A percentile compares a stretch with the other conserved stretches of the same genome.
phyloP scores from a whole-genome alignment of 2,888 invertebrate species.

The Sclerodermus sp. region DNA sequence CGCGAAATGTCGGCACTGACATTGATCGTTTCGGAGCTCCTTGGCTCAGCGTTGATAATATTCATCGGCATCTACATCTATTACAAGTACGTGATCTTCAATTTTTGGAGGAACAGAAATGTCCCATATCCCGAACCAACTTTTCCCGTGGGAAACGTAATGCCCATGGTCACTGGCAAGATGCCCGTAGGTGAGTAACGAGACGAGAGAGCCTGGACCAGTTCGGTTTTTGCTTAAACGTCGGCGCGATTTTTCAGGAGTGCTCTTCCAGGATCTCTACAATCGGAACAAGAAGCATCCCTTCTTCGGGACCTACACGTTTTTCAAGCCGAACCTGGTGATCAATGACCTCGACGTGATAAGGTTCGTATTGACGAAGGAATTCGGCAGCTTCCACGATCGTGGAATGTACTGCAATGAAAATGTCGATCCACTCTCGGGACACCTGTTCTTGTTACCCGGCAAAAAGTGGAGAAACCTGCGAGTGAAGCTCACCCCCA shows the following conservation, averaged over 20 bases:
- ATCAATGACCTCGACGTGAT: slow-evolving; percentile 49
- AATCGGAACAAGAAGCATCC: slow-evolving; percentile 28
- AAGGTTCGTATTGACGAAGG: slow-evolving; percentile 43
- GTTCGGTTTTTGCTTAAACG: neutral
- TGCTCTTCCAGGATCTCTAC: slow-evolving; percentile 30
- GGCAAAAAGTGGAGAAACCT: slow-evolving; percentile 51
- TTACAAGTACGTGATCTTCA: slow-evolving; percentile 29
- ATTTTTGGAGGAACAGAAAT: slow-evolving; percentile 36
- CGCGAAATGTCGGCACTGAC: slow-evolving; percentile 1
- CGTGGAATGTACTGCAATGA: slow-evolving; percentile 45
- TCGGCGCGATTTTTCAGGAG: slow-evolving; percentile 23
- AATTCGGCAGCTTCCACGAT: slow-evolving; percentile 51
- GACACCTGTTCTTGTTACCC: slow-evolving; percentile 39
- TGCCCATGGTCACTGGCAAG: slow-evolving; percentile 21
- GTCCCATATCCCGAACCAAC: slow-evolving; percentile 28
- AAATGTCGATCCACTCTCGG: slow-evolving; percentile 43
- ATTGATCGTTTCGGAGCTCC: slow-evolving; percentile 7
- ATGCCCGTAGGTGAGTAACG: slow-evolving; percentile 23
- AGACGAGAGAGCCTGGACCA: no score
- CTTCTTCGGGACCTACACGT: slow-evolving; percentile 39
- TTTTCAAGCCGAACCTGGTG: slow-evolving; percentile 41
- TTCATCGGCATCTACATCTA: slow-evolving; percentile 30
- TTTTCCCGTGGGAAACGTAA: slow-evolving; percentile 31
- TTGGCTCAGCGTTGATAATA: slow-evolving; percentile 7
- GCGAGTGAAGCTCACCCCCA: slow-evolving; percentile 53